A percentile compares a stretch with the other conserved stretches of the same genome.
phyloP scores from a whole-genome alignment of 1,140 invertebrate genomes.

The Zaprionus nigranus region DNA sequence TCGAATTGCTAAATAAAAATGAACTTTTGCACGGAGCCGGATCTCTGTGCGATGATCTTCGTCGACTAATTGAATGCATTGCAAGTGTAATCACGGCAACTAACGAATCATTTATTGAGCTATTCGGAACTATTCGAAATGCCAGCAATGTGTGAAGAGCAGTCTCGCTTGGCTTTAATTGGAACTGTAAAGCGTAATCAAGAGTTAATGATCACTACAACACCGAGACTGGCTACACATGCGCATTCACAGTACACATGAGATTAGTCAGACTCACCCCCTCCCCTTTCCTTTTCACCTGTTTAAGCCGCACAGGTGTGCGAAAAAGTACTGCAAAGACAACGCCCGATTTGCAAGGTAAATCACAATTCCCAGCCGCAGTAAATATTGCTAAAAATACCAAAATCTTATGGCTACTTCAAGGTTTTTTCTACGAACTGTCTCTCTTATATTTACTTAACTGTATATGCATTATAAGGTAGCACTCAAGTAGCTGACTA shows the following conservation, averaged over 20 bases:
- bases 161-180: slow-evolving; percentile 53
- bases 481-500: too few species aligned
- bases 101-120: slow-evolving; percentile 65
- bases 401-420: too few species aligned
- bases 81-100: slow-evolving; percentile 20
- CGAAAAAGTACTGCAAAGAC: too few species aligned
- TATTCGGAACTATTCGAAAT: slow-evolving; percentile 69
- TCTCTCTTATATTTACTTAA: too few species aligned
- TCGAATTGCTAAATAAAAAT: slow-evolving; percentile 22
- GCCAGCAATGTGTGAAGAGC: slow-evolving; percentile 69
- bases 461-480: too few species aligned
- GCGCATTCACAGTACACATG: neutral
- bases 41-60: slow-evolving; percentile 52
- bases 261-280: slow-evolving; percentile 1
- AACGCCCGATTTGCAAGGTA: neutral
- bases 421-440: too few species aligned
- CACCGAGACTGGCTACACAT: neutral
- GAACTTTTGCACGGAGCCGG: slow-evolving; percentile 52
- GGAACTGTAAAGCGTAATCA: slow-evolving; percentile 43
- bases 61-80: slow-evolving; percentile 67
- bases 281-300: too few species aligned
- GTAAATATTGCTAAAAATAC: neutral
- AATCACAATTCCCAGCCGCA: neutral
- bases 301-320: too few species aligned
- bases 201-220: slow-evolving; percentile 20